phyloP scores from a whole-genome alignment of 2,113 vertebrate species.

The Ondatra zibethicus region DNA sequence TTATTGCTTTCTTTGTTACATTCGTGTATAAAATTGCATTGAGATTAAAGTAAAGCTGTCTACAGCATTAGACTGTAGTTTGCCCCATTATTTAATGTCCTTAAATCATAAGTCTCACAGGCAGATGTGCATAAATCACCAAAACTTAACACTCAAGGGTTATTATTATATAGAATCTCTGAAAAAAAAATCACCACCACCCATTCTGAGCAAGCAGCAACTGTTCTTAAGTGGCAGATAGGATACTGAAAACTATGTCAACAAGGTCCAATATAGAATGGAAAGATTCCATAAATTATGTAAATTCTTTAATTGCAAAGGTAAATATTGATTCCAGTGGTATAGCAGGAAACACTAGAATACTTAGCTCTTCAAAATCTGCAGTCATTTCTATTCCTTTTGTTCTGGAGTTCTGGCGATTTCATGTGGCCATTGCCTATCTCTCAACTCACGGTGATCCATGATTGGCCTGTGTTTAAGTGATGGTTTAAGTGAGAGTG shows the following conservation, averaged over 20 bases:
- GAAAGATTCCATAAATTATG: not conserved
- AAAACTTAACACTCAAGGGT: not conserved
- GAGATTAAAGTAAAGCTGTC: too few relatives aligned
- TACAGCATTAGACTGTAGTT: too few relatives aligned
- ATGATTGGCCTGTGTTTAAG: not conserved
- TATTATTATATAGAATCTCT: not conserved
- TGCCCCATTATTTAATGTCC: too few relatives aligned
- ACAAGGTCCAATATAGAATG: not conserved
- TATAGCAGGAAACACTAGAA: not conserved
- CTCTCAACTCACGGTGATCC: not conserved
- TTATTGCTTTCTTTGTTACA: too few relatives aligned
- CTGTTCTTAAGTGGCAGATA: not conserved
- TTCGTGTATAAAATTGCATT: too few relatives aligned
- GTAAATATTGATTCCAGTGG: not conserved
- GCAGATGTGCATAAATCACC: too few relatives aligned
- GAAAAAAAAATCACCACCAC: too few relatives aligned
- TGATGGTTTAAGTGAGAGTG: not conserved
- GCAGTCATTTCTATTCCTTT: not conserved
- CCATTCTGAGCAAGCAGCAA: not conserved
- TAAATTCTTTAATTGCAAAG: not conserved
- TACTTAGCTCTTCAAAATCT: not conserved
- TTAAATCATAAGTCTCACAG: too few relatives aligned
- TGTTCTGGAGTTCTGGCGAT: not conserved
- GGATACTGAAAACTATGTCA: not conserved
- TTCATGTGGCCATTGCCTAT: too few relatives aligned